A percentile compares a stretch with the other conserved stretches of the same genome.
Evolutionary conservation across 1,140 invertebrate species (phyloP).

Genomic region (Nasonia vitripennis): DNA sequence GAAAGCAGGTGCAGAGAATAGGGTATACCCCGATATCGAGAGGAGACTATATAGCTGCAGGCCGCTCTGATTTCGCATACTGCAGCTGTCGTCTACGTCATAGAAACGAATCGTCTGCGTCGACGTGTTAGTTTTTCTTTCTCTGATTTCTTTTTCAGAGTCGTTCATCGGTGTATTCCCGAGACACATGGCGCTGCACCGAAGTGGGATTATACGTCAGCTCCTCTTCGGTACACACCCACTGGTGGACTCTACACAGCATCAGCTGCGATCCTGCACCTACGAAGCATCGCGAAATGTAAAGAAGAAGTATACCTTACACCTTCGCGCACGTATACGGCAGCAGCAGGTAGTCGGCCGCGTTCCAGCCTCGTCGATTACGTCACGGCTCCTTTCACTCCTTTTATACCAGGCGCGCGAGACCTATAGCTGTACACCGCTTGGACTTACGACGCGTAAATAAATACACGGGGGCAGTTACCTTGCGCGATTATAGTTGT

Average conservation of each 20-base stretch:
- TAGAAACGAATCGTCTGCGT: background rate
- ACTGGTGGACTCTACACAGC: too few relatives aligned
- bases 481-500: background rate
- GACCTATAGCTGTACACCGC: background rate
- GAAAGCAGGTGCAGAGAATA: too few relatives aligned
- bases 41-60: too few relatives aligned
- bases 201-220: too few relatives aligned
- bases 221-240: too few relatives aligned
- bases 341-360: background rate
- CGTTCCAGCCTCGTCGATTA: slow-evolving; percentile 26
- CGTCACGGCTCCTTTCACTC: slow-evolving; percentile 56
- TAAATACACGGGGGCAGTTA: background rate
- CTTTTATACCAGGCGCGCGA: slow-evolving; percentile 34
- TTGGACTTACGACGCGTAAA: background rate
- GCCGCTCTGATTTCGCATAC: too few relatives aligned
- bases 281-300: background rate
- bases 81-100: too few relatives aligned
- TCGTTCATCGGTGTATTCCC: too few relatives aligned
- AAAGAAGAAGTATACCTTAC: slow-evolving; percentile 10
- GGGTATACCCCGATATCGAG: too few relatives aligned
- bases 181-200: too few relatives aligned
- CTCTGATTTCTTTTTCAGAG: background rate
- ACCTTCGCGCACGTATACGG: slow-evolving; percentile 34
- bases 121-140: background rate
- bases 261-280: background rate